Conservation (phyloP, 2,888 invertebrate genomes). For the Orthosia cruda region DNA sequence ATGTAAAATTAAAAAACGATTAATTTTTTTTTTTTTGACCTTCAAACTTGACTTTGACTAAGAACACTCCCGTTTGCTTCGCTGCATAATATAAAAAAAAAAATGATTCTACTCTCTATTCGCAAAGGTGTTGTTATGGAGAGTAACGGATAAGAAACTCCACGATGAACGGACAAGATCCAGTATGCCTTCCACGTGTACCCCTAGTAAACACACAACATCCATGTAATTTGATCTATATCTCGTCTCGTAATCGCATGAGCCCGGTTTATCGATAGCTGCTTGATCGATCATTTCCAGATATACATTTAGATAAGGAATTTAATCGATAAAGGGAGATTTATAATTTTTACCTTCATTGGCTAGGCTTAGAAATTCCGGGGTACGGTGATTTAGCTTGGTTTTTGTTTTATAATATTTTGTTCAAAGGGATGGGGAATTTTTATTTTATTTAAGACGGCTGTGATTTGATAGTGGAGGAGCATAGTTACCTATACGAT, state of each 20-base stretch:
- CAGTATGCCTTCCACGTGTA: conserved; percentile 45
- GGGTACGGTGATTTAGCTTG: conserved; percentile 42
- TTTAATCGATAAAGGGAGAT: conserved; percentile 82
- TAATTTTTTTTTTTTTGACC: no score
- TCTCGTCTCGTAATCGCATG: conserved; percentile 80
- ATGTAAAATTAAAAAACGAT: no score
- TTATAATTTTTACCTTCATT: conserved; percentile 78
- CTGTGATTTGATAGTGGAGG: background rate
- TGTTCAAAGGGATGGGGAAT: background rate
- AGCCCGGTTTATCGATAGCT: conserved; percentile 83
- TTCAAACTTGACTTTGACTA: no score
- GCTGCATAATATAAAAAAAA: no score
- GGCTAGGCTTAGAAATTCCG: conserved; percentile 69
- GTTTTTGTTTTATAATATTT: conserved; percentile 31
- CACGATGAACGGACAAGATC: background rate
- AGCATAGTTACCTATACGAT: no score
- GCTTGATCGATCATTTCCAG: conserved; percentile 87
- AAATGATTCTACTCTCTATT: no score
- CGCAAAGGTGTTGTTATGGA: no score
- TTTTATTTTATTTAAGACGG: background rate
- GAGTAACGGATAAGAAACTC: no score
- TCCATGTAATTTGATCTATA: conserved; percentile 84
- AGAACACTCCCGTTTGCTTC: no score
- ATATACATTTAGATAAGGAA: conserved; percentile 85
- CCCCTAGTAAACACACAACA: conserved; percentile 79